A percentile compares a stretch with the other conserved stretches of the same genome.
These are phyloP conservation scores for Bradysia coprophila DNA, from an alignment of 1,140 invertebrate genomes.

Conservation along the genomic window DNA sequence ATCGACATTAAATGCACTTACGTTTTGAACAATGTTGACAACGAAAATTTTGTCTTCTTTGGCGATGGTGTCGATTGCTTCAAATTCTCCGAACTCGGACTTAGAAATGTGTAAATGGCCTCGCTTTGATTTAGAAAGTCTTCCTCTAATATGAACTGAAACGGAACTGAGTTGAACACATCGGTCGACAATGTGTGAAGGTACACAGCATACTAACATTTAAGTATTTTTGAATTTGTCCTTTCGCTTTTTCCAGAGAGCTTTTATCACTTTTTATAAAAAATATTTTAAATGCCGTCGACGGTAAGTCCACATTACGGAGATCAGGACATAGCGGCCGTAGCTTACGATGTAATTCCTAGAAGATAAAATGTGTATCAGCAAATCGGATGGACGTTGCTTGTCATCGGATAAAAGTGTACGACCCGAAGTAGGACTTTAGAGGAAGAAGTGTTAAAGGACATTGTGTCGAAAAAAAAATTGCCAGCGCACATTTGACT, in stretches of 20 bases:
- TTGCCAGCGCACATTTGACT: no score
- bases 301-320: slow-evolving; percentile 62
- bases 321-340: slow-evolving; percentile 60
- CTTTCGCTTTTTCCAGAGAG: slow-evolving; percentile 62
- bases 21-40: slow-evolving; percentile 73
- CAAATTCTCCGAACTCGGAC: slow-evolving; percentile 72
- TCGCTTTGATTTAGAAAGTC: slow-evolving; percentile 74
- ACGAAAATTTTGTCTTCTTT: slow-evolving; percentile 68
- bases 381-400: no score
- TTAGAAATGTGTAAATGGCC: slow-evolving; percentile 72
- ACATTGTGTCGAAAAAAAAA: no score
- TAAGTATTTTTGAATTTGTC: slow-evolving; percentile 68
- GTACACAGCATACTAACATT: no score
- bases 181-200: not conserved
- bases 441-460: no score
- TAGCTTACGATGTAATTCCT: slow-evolving; percentile 68
- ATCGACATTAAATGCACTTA: no score
- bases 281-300: slow-evolving; percentile 55
- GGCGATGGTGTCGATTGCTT: slow-evolving; percentile 54
- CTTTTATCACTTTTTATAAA: slow-evolving; percentile 62
- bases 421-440: no score
- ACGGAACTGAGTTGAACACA: slow-evolving; percentile 9
- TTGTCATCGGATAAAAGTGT: no score
- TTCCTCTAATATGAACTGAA: slow-evolving; percentile 66
- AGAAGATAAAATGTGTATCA: no score